A percentile compares a stretch with the other conserved stretches of the same genome.
These are phyloP conservation scores for Sphaeridia pumilis DNA, from an alignment of 2,888 invertebrate species.

Conservation along the genomic window DNA sequence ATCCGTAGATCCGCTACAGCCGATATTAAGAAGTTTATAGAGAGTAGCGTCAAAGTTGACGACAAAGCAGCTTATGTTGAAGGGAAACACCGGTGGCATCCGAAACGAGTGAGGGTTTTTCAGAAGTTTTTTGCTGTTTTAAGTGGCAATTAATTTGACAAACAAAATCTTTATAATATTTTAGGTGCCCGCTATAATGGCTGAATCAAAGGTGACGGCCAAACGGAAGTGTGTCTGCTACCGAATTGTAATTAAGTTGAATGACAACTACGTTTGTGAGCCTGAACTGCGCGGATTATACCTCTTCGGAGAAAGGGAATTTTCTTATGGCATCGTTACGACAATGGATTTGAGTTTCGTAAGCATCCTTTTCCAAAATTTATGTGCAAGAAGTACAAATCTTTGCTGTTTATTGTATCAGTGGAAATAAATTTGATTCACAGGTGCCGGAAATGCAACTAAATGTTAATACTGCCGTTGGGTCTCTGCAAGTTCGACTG, in stretches of 20 bases:
- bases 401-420: too few species aligned
- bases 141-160: too few species aligned
- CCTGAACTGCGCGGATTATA: constrained; percentile 7
- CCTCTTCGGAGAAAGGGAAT: constrained; percentile 1
- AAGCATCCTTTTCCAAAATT: too few species aligned
- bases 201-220: too few species aligned
- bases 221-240: constrained; percentile 1
- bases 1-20: background rate
- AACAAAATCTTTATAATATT: background rate
- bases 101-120: constrained; percentile 24
- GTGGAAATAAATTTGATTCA: background rate
- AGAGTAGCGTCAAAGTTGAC: too few species aligned
- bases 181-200: constrained; percentile 7
- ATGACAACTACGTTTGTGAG: too few species aligned
- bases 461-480: constrained; percentile 7
- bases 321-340: constrained; percentile 7
- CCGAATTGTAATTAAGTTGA: constrained; percentile 2
- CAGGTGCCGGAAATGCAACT: constrained; percentile 12
- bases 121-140: too few species aligned
- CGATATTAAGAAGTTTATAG: constrained; percentile 12
- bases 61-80: background rate
- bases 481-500: constrained; percentile 10
- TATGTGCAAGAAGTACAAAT: too few species aligned
- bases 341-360: constrained; percentile 7
- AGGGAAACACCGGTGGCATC: constrained; percentile 15